phyloP scores from a whole-genome alignment of 2,113 vertebrate genomes.

The Taxidea taxus region DNA sequence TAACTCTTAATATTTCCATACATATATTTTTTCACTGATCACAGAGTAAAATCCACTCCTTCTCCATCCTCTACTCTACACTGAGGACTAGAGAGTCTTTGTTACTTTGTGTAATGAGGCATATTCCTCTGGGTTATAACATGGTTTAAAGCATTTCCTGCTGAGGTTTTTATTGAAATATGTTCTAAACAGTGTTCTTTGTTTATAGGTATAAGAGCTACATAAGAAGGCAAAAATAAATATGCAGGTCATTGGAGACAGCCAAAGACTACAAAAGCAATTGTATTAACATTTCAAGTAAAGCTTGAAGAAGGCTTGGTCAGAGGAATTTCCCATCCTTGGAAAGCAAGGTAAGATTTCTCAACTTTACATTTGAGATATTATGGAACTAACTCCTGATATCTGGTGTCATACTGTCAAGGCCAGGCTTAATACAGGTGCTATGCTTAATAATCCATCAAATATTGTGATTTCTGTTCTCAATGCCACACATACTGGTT shows the following conservation, averaged over 20 bases:
- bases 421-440: neutral
- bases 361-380: neutral
- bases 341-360: neutral
- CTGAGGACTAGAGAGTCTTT: neutral
- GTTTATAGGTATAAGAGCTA: neutral
- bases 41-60: neutral
- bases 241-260: neutral
- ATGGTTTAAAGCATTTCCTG: neutral
- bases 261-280: neutral
- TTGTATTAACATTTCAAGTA: neutral
- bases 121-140: neutral
- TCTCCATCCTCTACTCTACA: neutral
- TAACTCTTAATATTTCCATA: neutral
- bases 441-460: neutral
- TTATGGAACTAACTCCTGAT: neutral
- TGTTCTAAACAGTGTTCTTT: neutral
- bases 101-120: neutral
- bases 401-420: neutral
- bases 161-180: neutral
- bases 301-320: neutral
- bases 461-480: neutral
- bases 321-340: neutral
- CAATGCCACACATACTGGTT: neutral
- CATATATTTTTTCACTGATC: neutral
- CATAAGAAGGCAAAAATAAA: neutral